Evolutionary conservation across 2,797 vertebrate genomes (phyloP), one percentile per base, ranked within the genome.

Genomic region (Ambastaia sidthimunki): DNA sequence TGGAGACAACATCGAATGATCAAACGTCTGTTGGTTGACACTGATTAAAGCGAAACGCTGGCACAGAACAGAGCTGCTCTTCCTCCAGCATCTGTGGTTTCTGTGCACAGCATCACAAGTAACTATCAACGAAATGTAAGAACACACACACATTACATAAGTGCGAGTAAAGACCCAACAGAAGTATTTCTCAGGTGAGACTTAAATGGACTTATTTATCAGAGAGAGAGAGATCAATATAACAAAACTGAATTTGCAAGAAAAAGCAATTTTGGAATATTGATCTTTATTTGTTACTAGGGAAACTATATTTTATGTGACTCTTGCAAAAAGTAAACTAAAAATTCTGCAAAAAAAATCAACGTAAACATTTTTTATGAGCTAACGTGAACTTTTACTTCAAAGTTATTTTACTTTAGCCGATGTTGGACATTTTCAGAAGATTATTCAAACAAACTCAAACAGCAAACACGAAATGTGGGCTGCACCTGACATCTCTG

Each of bases 101-200:
- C 85, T 84, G 76, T 54, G 82, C 81, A 84, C 50, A 74, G 52
- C n/a, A 19, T 85, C 21, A 80, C 85, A 89, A 91, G 85, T 87
- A 82, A 44, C 41, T 10, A 44, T 91, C 87, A 93, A 91, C 92
- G 89, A 92, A 90, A 90, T 91, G 87, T 81, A 80, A 83, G 71
- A 44, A 44, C 41, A 44, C 82, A 81, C 50, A 82, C 90, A 88
- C 88, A 90, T 37, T 92, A 93, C 90, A 7, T 44, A 92, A 89
- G 86, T 86, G 84, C 82, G 85, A 88, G 50, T 44, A 44, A 72
- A 82, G 88, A 90, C 89, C 89, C 88, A 89, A 87, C 83, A 71
- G 78, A 90, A 90, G 89, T 90, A 90, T 91, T 94, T 91, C 12
- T 88, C 88, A 87, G 88, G 78, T 88, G 89, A 81, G 76, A 88